Base-by-base conservation (phyloP, 2,888 invertebrate genomes). In the Dryomyza anilis region DNA sequence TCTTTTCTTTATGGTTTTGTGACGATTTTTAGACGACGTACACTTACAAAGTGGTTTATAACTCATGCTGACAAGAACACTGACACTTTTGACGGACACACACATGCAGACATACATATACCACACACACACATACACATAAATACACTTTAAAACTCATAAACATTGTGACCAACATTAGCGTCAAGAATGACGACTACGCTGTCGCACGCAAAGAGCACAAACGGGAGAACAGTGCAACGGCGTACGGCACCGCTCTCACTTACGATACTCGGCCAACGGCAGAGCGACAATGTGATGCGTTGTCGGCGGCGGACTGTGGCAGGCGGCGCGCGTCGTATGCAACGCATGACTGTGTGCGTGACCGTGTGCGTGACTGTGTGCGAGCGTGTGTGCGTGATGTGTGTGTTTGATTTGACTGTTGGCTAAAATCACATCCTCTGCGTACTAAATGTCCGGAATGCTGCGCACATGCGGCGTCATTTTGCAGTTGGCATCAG, bases 401-500 rank as follows among this genome's bases (percentile, higher is more conserved):
- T 30, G 33, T 59, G 52, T 74, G 74, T 69, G 70, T 64, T 53
- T 73, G 71, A 61, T 72, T 69, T 79, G 79, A 66, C 72, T 81
- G 68, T 77, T 81, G 69, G 79, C 80, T 72, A 80, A 76, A 74
- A 81, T 78, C 72, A 81, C 79, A 72, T 81, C 78, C 76, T 82
- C 81, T 76, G 81, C 81, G 78, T 82, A 82, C 81, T 82, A 82
- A 77, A 82, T 82, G 72, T 82, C 81, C 75, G 82, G 80, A 67
- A 81, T 77, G 59, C 73, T 79, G 61, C 78, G 77, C 14, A 72
- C 76, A 16, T 72, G 73, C 7, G 72, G 70, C 63, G 69, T 29
- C 19, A 30, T 45, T 19, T 45, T 27, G 14, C 21, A 5, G 46
- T 45, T 19, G 19, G 50, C 61, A 30, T 65, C 48, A 3, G 56